Conservation (phyloP, 2,113 vertebrate genomes). For the Tamias sibiricus region DNA sequence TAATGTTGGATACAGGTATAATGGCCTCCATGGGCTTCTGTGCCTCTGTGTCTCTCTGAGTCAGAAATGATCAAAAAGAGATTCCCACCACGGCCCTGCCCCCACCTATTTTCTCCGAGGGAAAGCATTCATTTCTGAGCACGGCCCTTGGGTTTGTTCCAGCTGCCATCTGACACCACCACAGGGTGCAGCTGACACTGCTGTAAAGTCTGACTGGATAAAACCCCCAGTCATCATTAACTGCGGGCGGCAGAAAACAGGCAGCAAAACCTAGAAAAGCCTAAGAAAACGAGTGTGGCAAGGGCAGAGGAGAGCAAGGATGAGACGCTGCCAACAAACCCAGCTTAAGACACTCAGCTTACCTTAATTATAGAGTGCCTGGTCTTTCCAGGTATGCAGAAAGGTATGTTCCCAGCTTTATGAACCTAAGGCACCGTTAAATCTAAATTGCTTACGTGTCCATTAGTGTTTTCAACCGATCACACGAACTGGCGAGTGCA, state of each 20-base stretch:
- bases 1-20: neutral
- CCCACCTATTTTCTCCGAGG: slow-evolving; percentile 12
- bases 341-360: neutral
- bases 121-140: slow-evolving; percentile 61
- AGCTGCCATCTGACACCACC: slow-evolving; percentile 63
- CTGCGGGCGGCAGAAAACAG: neutral
- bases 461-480: neutral
- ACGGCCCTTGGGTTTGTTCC: neutral
- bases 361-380: neutral
- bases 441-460: neutral
- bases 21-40: neutral
- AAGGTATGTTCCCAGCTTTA: neutral
- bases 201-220: slow-evolving; percentile 15
- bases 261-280: slow-evolving; percentile 36
- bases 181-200: slow-evolving; percentile 59
- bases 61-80: slow-evolving; percentile 40
- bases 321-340: neutral
- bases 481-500: neutral
- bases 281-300: neutral
- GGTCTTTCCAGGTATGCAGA: neutral
- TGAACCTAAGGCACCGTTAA: neutral
- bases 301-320: neutral
- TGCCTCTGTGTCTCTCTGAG: slow-evolving; percentile 5
- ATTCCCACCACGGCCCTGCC: neutral
- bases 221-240: slow-evolving; percentile 65